phyloP scores from a whole-genome alignment of 2,113 vertebrate species.

The Pseudolaguvia tuberculata region DNA sequence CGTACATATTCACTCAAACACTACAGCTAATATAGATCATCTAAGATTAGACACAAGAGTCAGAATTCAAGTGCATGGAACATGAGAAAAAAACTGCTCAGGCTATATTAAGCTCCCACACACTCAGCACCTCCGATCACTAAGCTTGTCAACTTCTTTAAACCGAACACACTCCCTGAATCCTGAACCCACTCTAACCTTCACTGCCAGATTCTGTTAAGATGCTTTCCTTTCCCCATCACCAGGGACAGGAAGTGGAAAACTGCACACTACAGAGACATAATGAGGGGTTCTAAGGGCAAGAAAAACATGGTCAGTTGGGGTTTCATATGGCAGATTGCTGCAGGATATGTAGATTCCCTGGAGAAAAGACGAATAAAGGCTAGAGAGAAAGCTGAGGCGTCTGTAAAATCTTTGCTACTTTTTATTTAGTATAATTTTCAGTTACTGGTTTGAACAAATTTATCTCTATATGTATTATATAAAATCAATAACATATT shows the following conservation, averaged over 20 bases:
- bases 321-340: conserved; percentile 5
- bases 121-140: conserved; percentile 19
- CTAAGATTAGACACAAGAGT: neutral
- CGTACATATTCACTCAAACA: neutral
- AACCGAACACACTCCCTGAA: neutral
- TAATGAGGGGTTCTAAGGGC: conserved; percentile 23
- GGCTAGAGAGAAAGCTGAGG: no score
- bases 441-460: neutral
- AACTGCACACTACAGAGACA: conserved; percentile 19
- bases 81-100: conserved; percentile 13
- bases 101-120: conserved; percentile 27
- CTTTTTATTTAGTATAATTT: neutral
- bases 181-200: conserved; percentile 2
- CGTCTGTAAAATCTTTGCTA: neutral
- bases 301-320: conserved; percentile 10
- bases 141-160: neutral
- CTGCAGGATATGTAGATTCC: conserved; percentile 11
- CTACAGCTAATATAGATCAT: neutral
- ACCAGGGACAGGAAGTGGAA: conserved; percentile 36
- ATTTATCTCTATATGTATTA: neutral
- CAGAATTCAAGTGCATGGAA: neutral
- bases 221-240: conserved; percentile 17
- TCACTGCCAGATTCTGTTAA: conserved; percentile 15
- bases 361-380: conserved; percentile 1
- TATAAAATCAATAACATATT: no score